phyloP scores from a whole-genome alignment of 2,113 vertebrate species.

The Oncorhynchus tshawytscha region DNA sequence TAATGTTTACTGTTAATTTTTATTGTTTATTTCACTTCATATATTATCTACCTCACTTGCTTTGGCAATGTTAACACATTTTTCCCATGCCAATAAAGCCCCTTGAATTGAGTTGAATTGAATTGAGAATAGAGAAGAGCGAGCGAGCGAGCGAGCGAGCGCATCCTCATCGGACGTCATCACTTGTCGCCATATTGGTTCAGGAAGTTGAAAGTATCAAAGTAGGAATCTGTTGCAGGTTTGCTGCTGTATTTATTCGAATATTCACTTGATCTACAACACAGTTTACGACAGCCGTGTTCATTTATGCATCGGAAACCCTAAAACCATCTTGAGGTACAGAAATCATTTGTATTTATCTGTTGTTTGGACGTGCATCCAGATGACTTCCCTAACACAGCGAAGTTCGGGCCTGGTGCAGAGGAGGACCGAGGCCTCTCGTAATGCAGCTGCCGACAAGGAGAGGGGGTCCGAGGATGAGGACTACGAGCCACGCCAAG shows the following conservation, averaged over 20 bases:
- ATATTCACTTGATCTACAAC: background rate
- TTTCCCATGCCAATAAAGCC: no score
- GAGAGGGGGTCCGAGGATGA: conserved; percentile 76
- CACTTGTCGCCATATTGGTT: conserved; percentile 84
- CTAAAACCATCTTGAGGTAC: conserved; percentile 21
- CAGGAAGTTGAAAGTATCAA: conserved; percentile 63
- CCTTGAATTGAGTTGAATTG: no score
- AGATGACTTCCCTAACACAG: conserved; percentile 85
- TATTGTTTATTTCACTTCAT: no score
- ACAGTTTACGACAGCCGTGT: background rate
- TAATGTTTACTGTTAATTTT: no score
- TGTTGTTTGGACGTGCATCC: conserved; percentile 43
- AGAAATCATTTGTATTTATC: conserved; percentile 14
- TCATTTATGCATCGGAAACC: background rate
- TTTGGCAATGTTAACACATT: no score
- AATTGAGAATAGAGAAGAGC: no score
- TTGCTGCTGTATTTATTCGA: conserved; percentile 12
- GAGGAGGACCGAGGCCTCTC: conserved; percentile 91
- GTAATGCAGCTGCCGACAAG: conserved; percentile 84
- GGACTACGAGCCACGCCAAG: conserved; percentile 83
- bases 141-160: no score
- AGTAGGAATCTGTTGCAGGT: conserved; percentile 44
- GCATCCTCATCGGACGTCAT: conserved; percentile 75
- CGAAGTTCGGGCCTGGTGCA: conserved; percentile 94
- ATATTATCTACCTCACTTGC: no score